A percentile compares a stretch with the other conserved stretches of the same genome.
phyloP scores from a whole-genome alignment of 2,797 vertebrate genomes.

The Ispidina lecontei region DNA sequence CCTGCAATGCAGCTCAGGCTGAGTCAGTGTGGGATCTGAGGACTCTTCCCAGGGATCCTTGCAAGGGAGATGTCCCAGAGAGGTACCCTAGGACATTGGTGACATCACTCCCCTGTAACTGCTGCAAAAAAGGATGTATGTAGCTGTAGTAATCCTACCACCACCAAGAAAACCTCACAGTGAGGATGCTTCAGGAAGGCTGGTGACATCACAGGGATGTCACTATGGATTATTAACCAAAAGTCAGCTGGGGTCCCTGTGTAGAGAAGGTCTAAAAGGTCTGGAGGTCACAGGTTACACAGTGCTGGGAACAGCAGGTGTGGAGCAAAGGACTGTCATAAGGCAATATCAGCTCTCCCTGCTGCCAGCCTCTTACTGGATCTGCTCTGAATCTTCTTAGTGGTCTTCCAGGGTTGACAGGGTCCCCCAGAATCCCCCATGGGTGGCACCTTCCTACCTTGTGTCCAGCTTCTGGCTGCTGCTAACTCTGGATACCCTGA shows the following conservation, averaged over 20 bases:
- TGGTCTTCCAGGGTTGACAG: background rate
- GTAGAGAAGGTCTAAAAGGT: background rate
- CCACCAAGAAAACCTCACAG: background rate
- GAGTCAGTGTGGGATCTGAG: rapidly evolving
- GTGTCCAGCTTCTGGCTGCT: background rate
- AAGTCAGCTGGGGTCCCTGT: background rate
- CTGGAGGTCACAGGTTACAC: background rate
- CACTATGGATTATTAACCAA: background rate
- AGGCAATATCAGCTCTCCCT: background rate
- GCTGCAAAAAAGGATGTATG: background rate
- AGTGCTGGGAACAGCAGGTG: background rate
- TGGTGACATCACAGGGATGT: background rate
- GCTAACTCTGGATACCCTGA: background rate
- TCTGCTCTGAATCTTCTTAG: background rate
- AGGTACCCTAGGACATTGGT: rapidly evolving
- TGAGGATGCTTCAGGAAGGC: rapidly evolving
- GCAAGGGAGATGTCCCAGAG: background rate
- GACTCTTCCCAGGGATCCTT: background rate
- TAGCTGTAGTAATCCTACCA: no score
- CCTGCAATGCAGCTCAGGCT: background rate
- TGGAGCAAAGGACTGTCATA: background rate
- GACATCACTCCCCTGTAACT: background rate
- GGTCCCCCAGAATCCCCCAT: background rate
- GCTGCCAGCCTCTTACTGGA: background rate
- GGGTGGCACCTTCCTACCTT: background rate